These are phyloP conservation scores for Nemurella pictetii DNA, from an alignment of 2,888 invertebrate species.

Conservation along the genomic window DNA sequence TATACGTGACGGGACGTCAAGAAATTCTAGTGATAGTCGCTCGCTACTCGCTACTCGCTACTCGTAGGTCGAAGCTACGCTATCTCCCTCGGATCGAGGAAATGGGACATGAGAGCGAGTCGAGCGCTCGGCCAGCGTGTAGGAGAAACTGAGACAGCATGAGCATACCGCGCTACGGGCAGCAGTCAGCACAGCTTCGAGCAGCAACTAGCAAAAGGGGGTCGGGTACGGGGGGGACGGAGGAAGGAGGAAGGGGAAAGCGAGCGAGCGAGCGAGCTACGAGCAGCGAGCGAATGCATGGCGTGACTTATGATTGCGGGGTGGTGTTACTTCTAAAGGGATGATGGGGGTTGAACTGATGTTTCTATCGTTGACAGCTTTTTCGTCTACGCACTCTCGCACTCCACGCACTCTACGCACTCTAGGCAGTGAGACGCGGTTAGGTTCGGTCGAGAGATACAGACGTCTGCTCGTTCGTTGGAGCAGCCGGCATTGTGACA, in stretches of 20 bases:
- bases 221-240: no score
- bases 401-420: neutral
- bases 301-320: constrained; percentile 29
- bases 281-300: neutral
- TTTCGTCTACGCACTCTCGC: constrained; percentile 11
- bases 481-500: neutral
- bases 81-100: constrained; percentile 12
- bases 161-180: no score
- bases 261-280: neutral
- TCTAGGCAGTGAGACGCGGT: neutral
- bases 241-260: no score
- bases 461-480: constrained; percentile 17
- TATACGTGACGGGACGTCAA: no score
- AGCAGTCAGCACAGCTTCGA: no score
- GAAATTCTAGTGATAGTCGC: no score
- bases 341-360: constrained; percentile 47
- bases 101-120: constrained; percentile 22
- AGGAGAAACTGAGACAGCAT: neutral
- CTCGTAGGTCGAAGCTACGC: no score
- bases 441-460: constrained; percentile 8
- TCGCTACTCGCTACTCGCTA: no score
- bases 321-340: constrained; percentile 28
- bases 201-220: no score
- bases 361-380: constrained; percentile 57
- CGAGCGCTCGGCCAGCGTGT: neutral